Conservation (phyloP, 1,140 invertebrate species). For the Lepidostoma basale region DNA sequence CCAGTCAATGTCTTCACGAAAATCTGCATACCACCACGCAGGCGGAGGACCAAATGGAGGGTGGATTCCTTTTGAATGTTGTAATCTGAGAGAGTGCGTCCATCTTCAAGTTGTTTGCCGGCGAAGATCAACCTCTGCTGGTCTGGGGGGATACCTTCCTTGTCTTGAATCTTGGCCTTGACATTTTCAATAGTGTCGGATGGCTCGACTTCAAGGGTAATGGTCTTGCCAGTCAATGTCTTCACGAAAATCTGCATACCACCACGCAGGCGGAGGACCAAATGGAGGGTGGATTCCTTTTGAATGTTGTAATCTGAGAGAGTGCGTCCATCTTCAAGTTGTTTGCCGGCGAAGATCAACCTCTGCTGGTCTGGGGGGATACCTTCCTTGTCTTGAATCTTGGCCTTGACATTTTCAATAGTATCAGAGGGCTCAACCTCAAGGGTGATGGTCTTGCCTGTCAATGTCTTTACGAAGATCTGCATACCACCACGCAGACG, state of each 20-base stretch:
- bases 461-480: constrained; percentile 74
- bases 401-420: constrained; percentile 82
- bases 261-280: constrained; percentile 67
- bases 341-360: constrained; percentile 78
- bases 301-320: constrained; percentile 73
- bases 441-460: constrained; percentile 73
- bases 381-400: constrained; percentile 77
- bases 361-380: constrained; percentile 75
- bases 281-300: constrained; percentile 67
- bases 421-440: constrained; percentile 78
- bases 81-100: constrained; percentile 70
- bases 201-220: constrained; percentile 81
- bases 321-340: constrained; percentile 80
- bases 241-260: constrained; percentile 89
- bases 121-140: constrained; percentile 77
- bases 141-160: constrained; percentile 74
- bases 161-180: constrained; percentile 79
- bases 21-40: constrained; percentile 71
- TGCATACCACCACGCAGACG: constrained; percentile 82
- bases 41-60: constrained; percentile 67
- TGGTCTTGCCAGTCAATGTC: constrained; percentile 89
- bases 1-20: constrained; percentile 90
- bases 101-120: constrained; percentile 84
- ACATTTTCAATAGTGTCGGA: constrained; percentile 81
- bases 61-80: constrained; percentile 70